Conservation (phyloP, 2,113 vertebrate species). For the Halichoeres trimaculatus region DNA sequence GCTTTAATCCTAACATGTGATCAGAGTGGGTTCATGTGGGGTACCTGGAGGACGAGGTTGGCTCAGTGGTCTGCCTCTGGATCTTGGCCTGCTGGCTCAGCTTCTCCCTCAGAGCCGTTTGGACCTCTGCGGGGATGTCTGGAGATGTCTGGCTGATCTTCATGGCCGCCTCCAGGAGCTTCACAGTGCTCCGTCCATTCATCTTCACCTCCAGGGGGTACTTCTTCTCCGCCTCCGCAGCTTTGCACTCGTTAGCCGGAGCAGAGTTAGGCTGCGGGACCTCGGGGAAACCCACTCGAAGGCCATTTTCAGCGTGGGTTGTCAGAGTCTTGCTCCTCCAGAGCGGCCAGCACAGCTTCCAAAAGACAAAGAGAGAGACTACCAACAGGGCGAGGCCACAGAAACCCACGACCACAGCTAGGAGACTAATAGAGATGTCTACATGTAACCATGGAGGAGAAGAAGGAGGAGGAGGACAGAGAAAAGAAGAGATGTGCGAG, state of each 20-base stretch:
- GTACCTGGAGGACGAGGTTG: conserved; percentile 95
- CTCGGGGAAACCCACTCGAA: conserved; percentile 84
- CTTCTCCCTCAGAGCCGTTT: conserved; percentile 91
- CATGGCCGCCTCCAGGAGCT: conserved; percentile 91
- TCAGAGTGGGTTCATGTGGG: not conserved
- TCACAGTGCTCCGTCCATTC: conserved; percentile 85
- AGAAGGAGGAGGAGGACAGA: not conserved
- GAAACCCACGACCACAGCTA: conserved; percentile 97
- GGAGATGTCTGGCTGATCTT: conserved; percentile 99
- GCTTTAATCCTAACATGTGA: no score
- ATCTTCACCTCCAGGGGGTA: conserved; percentile 83
- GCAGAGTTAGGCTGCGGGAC: conserved; percentile 71
- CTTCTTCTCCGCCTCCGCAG: conserved; percentile 84
- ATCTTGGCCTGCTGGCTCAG: conserved; percentile 92
- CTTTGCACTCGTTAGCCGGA: conserved; percentile 46
- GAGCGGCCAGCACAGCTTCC: conserved; percentile 98
- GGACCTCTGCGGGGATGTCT: conserved; percentile 96
- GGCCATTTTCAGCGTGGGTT: conserved; percentile 78
- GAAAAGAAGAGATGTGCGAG: conserved; percentile 35
- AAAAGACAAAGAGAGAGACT: conserved; percentile 98
- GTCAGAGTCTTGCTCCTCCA: conserved; percentile 93
- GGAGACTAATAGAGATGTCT: conserved; percentile 98
- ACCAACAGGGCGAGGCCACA: conserved; percentile 95
- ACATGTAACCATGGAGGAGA: conserved; percentile 69
- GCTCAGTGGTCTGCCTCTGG: conserved; percentile 97